Evolutionary conservation across 1,140 invertebrate genomes (phyloP).

Genomic region (Aplysia californica): DNA sequence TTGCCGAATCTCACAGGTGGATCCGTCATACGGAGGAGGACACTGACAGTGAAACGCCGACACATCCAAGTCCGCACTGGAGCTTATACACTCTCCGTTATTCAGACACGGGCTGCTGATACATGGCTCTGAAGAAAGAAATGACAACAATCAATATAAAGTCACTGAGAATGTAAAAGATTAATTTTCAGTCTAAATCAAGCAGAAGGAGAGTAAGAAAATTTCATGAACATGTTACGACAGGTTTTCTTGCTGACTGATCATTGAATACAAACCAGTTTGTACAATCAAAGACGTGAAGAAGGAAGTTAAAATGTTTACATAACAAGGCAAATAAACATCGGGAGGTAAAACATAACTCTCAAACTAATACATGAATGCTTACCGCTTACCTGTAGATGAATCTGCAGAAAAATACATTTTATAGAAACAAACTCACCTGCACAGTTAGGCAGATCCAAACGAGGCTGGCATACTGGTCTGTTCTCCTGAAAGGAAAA

Average conservation of each 20-base stretch:
- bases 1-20: slow-evolving; percentile 48
- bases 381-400: background rate
- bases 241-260: background rate
- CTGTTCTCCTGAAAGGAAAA: slow-evolving; percentile 32
- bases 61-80: slow-evolving; percentile 12
- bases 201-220: background rate
- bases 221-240: background rate
- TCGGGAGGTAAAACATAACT: too few relatives aligned
- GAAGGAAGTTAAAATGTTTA: background rate
- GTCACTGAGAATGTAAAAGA: too few relatives aligned
- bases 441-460: slow-evolving; percentile 34
- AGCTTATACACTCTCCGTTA: slow-evolving; percentile 49
- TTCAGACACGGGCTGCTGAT: slow-evolving; percentile 52
- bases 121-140: slow-evolving; percentile 53
- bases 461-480: slow-evolving; percentile 28
- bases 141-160: too few relatives aligned
- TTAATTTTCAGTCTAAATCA: too few relatives aligned
- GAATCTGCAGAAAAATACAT: background rate
- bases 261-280: background rate
- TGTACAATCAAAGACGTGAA: background rate
- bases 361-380: background rate
- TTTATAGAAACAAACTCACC: slow-evolving; percentile 24
- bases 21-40: slow-evolving; percentile 54
- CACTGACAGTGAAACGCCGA: slow-evolving; percentile 53
- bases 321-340: too few relatives aligned